phyloP scores from a whole-genome alignment of 2,113 vertebrate genomes.

The Phoenicopterus ruber region DNA sequence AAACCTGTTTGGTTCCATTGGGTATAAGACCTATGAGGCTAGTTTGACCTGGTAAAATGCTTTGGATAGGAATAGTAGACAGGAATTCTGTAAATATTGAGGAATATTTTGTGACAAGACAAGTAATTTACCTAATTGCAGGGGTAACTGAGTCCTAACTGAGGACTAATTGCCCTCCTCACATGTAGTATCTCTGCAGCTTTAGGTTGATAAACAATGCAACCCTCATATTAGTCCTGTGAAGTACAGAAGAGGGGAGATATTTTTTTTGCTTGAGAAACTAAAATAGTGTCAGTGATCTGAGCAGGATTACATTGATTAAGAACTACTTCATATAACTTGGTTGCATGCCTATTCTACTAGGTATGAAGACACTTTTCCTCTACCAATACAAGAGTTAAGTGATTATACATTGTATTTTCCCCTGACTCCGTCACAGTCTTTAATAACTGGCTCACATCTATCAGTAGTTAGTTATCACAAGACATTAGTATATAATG shows the following conservation, averaged over 20 bases:
- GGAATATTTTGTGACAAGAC: background rate
- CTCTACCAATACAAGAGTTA: background rate
- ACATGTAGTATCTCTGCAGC: background rate
- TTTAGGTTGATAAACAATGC: background rate
- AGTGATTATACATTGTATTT: background rate
- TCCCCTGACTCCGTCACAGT: background rate
- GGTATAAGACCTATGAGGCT: background rate
- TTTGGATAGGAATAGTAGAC: background rate
- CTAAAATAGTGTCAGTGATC: background rate
- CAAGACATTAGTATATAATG: background rate
- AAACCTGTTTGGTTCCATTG: background rate
- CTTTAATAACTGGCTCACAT: background rate
- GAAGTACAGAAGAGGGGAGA: background rate
- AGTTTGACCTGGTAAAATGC: background rate
- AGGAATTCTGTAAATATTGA: background rate
- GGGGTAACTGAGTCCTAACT: background rate
- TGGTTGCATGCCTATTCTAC: background rate
- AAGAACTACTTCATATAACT: background rate
- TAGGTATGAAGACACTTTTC: background rate
- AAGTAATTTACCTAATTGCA: background rate
- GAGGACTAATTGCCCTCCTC: background rate
- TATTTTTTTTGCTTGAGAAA: background rate
- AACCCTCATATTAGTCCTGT: background rate
- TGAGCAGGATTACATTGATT: background rate
- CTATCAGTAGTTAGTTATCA: background rate